Percentiles rank a stretch among this genome's conserved stretches.
phyloP scores from a whole-genome alignment of 2,888 invertebrate genomes.

The Leptodirus hochenwartii region DNA sequence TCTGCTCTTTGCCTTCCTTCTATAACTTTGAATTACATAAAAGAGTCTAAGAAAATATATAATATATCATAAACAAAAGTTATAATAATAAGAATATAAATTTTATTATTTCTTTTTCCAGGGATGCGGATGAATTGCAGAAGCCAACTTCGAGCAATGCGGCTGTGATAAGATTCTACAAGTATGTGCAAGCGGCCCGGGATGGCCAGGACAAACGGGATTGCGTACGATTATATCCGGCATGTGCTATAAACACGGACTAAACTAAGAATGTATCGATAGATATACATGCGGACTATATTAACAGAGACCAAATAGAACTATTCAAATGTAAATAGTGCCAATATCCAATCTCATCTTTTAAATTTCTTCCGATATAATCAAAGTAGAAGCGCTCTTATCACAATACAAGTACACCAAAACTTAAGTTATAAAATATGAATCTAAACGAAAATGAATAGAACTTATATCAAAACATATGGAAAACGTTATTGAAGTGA shows the following conservation, averaged over 20 bases:
- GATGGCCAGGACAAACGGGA: conserved; percentile 69
- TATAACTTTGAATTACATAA: conserved; percentile 1
- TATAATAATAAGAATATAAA: background rate
- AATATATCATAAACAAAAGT: too few species aligned
- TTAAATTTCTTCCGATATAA: too few species aligned
- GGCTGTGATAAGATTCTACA: conserved; percentile 55
- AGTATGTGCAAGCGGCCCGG: conserved; percentile 63
- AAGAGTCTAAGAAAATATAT: background rate
- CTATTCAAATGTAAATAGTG: conserved; percentile 5
- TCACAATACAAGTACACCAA: too few species aligned
- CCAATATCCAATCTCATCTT: too few species aligned
- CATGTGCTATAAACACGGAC: conserved; percentile 52
- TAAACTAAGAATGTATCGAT: too few species aligned
- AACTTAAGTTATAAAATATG: too few species aligned
- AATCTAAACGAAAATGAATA: too few species aligned
- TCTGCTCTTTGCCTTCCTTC: background rate
- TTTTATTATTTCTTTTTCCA: conserved; percentile 27
- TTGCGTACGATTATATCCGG: conserved; percentile 45
- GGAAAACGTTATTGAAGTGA: too few species aligned
- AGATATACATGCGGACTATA: too few species aligned
- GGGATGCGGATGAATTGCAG: conserved; percentile 56
- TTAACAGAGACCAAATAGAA: conserved; percentile 12
- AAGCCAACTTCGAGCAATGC: conserved; percentile 46
- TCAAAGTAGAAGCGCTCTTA: too few species aligned
- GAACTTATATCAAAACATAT: too few species aligned